Evolutionary conservation across 1,140 invertebrate species (phyloP).

Genomic region (Adoxophyes honmai): DNA sequence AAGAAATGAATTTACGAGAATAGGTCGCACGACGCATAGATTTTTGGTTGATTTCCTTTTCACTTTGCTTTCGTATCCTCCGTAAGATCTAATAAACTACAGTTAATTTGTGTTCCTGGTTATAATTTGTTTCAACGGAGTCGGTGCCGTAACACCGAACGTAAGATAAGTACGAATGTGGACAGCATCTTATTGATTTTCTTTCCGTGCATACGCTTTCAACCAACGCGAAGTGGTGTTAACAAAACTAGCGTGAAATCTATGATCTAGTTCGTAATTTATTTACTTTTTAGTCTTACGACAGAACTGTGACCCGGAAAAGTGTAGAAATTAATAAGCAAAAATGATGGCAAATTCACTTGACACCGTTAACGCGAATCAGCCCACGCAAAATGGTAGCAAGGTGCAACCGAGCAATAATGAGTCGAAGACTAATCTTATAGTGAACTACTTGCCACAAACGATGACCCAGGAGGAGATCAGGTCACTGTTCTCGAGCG

Average conservation of each 20-base stretch:
- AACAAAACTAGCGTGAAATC: conserved; percentile 49
- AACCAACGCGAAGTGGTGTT: conserved; percentile 70
- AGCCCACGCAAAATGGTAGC: conserved; percentile 79
- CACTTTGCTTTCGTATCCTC: conserved; percentile 73
- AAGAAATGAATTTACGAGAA: conserved; percentile 76
- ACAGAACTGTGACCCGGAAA: conserved; percentile 27
- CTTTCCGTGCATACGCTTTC: conserved; percentile 74
- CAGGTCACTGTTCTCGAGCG: conserved; percentile 88
- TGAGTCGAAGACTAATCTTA: conserved; percentile 87
- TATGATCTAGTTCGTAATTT: conserved; percentile 44
- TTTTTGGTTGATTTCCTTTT: conserved; percentile 77
- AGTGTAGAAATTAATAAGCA: conserved; percentile 47
- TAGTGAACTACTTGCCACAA: conserved; percentile 95
- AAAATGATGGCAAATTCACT: conserved; percentile 77
- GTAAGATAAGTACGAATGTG: conserved; percentile 70
- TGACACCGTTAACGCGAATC: conserved; percentile 73
- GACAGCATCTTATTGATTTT: conserved; percentile 77
- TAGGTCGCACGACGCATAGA: conserved; percentile 74
- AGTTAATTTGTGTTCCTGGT: conserved; percentile 65
- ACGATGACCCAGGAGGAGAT: conserved; percentile 96
- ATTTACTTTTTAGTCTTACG: neutral
- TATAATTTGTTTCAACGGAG: conserved; percentile 64
- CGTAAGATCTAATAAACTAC: conserved; percentile 71
- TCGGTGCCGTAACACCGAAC: conserved; percentile 49
- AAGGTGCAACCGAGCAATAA: conserved; percentile 78